Base-by-base conservation (phyloP, 2,113 vertebrate genomes). In the Guaruba guarouba region DNA sequence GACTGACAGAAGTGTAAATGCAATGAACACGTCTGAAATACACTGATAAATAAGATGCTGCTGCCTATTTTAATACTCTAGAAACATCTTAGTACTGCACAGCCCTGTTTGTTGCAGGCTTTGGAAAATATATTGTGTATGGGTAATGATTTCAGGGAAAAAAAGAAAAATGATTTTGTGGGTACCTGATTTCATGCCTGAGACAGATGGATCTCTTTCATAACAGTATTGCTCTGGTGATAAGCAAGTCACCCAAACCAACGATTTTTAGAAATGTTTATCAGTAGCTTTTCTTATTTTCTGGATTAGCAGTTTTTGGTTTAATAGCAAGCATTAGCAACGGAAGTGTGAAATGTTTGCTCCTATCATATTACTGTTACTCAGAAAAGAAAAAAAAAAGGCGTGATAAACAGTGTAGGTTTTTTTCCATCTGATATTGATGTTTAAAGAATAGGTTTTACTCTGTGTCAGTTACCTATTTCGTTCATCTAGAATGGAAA, bases 401-500 rank as follows among this genome's bases (percentile, higher is more conserved):
- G 11, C 6, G 23, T 7, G 9, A n/a, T 10, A 55, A 41, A 33
- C 44, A 2, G 9, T 73, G 44, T 1, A 5, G 27, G 0, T 33
- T 81, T 90, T 76, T 1, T 48, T 71, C 11, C 33, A 37, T 52
- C 46, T 63, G 9, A 61, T 59, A 63, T n/a, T 73, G 12, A 37
- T 61, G 8, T 39, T 90, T 81, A 31, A 86, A 84, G 7, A 68
- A 49, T 6, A 54, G 3, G 3, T 20, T 79, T 75, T 43, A 82
- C 23, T 5, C 11, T 79, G 17, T 29, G 13, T 44, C 19, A 63
- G 10, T 31, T 71, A 24, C 11, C 5, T 43, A 12, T 41, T 82
- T 75, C 18, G 10, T 70, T 73, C 7, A 61, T 41, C 2, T 1
- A 5, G 68, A 83, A 77, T 33, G 31, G 35, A 77, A 89, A 64